Percentiles rank a stretch among this genome's conserved stretches.
Conservation (phyloP, 2,888 invertebrate species). For the Apodemia zela region DNA sequence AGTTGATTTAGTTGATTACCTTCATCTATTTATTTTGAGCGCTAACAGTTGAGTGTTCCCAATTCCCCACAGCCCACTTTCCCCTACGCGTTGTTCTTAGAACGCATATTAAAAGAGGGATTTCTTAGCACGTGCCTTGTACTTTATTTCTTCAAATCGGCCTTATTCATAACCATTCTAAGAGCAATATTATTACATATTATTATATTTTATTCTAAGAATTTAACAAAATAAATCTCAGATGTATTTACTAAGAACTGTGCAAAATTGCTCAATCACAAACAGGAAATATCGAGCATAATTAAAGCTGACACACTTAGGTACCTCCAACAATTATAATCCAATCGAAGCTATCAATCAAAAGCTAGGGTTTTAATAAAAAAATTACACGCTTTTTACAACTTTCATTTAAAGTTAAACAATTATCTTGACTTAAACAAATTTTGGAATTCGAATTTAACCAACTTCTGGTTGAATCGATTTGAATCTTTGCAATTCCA, state of each 20-base stretch:
- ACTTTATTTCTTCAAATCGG: neutral
- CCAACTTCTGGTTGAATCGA: too few species aligned
- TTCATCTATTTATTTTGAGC: neutral
- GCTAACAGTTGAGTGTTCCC: constrained; percentile 19
- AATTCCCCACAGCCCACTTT: constrained; percentile 22
- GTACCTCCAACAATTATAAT: too few species aligned
- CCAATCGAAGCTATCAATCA: too few species aligned
- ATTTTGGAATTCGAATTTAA: too few species aligned
- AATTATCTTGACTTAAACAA: too few species aligned
- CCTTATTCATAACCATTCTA: neutral
- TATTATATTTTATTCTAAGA: constrained; percentile 6
- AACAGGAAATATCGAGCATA: neutral
- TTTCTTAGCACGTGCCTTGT: neutral
- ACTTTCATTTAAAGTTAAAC: too few species aligned
- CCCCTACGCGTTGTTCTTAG: neutral
- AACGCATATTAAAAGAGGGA: too few species aligned
- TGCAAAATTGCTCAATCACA: neutral
- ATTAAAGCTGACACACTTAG: too few species aligned
- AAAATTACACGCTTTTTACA: too few species aligned
- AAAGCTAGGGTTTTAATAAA: too few species aligned
- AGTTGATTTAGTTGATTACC: constrained; percentile 17
- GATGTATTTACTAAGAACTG: neutral
- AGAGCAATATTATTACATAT: neutral
- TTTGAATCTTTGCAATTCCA: too few species aligned
- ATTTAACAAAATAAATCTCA: constrained; percentile 3